Percentiles rank a stretch among this genome's conserved stretches.
Evolutionary conservation across 2,797 vertebrate species (phyloP).

Genomic region (Cottoperca gobio): DNA sequence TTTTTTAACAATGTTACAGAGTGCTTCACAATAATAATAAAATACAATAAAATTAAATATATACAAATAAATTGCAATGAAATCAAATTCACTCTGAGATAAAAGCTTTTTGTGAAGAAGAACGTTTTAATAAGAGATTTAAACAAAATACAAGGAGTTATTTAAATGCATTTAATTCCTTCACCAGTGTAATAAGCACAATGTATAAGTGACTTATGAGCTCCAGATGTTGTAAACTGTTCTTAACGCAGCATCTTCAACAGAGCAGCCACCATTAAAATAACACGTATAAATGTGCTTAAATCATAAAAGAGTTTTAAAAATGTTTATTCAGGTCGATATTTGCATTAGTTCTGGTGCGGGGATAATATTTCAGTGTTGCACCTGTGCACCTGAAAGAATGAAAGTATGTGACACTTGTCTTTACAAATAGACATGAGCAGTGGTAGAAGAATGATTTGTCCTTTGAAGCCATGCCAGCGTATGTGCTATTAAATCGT

Average conservation of each 20-base stretch:
- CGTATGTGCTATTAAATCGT: constrained; percentile 67
- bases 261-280: constrained; percentile 11
- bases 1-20: too few species aligned
- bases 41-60: too few species aligned
- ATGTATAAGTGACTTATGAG: background rate
- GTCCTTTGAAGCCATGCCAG: constrained; percentile 69
- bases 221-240: background rate
- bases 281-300: constrained; percentile 39
- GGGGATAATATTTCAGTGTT: constrained; percentile 57
- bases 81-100: too few species aligned
- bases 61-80: too few species aligned
- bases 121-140: too few species aligned
- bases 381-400: constrained; percentile 76
- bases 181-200: background rate
- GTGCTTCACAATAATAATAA: too few species aligned
- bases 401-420: constrained; percentile 72
- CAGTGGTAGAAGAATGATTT: constrained; percentile 67
- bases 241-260: background rate
- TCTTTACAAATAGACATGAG: constrained; percentile 80
- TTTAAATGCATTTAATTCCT: background rate
- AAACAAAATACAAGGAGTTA: too few species aligned
- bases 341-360: constrained; percentile 25
- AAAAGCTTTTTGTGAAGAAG: too few species aligned
- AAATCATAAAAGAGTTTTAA: constrained; percentile 34
- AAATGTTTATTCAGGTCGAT: constrained; percentile 44